These are phyloP conservation scores for Echiichthys vipera DNA, from an alignment of 2,797 vertebrate genomes.

Conservation along the genomic window DNA sequence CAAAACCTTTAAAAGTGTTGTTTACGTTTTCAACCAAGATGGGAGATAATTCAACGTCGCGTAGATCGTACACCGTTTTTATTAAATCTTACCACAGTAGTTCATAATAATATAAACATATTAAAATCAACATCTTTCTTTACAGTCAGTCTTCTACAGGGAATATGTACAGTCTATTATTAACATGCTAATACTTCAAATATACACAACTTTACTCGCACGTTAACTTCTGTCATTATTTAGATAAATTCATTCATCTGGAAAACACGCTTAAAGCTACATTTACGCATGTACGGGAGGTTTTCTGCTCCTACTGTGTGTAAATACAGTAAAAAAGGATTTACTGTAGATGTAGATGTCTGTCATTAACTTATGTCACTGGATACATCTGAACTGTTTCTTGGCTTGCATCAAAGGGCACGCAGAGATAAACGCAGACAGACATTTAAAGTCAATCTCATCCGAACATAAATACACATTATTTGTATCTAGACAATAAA, in stretches of 20 bases:
- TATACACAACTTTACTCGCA: constrained; percentile 78
- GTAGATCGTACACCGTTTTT: constrained; percentile 51
- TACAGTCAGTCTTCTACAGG: constrained; percentile 77
- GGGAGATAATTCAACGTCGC: neutral
- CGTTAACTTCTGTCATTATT: constrained; percentile 14
- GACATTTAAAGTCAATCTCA: too few relatives aligned
- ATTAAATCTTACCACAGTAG: constrained; percentile 72
- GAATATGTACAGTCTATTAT: constrained; percentile 83
- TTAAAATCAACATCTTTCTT: constrained; percentile 67
- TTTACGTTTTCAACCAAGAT: neutral
- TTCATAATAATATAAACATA: constrained; percentile 77
- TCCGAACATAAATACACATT: neutral
- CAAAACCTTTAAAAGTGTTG: neutral
- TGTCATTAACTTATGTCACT: neutral
- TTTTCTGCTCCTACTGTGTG: neutral
- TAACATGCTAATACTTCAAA: constrained; percentile 71
- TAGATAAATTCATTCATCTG: constrained; percentile 6
- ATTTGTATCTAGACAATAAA: neutral
- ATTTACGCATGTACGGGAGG: constrained; percentile 10
- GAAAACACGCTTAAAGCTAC: neutral
- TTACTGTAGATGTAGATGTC: neutral
- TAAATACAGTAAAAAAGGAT: neutral
- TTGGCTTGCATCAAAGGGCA: constrained; percentile 6
- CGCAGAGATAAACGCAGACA: neutral
- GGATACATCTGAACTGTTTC: neutral